A percentile compares a stretch with the other conserved stretches of the same genome.
Conservation (phyloP, 2,797 vertebrate genomes). For the Gobio occitaniae region DNA sequence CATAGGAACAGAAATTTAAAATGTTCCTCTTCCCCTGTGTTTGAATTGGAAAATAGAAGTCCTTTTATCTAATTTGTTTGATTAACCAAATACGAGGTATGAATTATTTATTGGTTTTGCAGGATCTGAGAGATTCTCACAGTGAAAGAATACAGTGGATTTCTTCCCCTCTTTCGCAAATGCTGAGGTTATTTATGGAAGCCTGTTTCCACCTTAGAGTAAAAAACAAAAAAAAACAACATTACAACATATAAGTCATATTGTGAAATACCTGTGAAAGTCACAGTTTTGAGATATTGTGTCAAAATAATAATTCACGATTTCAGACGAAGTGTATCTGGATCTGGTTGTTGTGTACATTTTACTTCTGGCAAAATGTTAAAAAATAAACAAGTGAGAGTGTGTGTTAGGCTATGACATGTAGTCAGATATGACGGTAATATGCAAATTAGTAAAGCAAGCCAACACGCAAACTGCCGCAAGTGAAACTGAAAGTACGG, state of each 20-base stretch:
- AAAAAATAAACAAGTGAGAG: no score
- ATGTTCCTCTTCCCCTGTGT: slow-evolving; percentile 37
- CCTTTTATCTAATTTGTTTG: slow-evolving; percentile 59
- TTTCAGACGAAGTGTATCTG: no score
- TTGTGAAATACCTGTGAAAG: not conserved
- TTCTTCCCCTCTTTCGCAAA: not conserved
- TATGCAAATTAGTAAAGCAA: no score
- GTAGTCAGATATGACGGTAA: no score
- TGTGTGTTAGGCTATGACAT: no score
- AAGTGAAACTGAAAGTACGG: no score
- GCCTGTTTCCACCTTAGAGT: not conserved
- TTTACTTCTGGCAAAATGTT: no score
- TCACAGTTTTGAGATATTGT: no score
- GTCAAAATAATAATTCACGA: no score
- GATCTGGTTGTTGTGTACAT: no score
- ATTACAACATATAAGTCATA: not conserved
- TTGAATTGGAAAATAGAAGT: slow-evolving; percentile 53
- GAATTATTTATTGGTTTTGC: slow-evolving; percentile 58
- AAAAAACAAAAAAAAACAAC: not conserved
- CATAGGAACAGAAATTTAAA: not conserved
- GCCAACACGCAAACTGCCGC: no score
- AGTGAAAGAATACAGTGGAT: slow-evolving; percentile 16
- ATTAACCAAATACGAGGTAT: slow-evolving; percentile 57
- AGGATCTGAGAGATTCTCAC: slow-evolving; percentile 32
- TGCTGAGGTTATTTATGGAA: slow-evolving; percentile 17